Conservation (phyloP, 1,140 invertebrate genomes). For the Drosophila grimshawi region DNA sequence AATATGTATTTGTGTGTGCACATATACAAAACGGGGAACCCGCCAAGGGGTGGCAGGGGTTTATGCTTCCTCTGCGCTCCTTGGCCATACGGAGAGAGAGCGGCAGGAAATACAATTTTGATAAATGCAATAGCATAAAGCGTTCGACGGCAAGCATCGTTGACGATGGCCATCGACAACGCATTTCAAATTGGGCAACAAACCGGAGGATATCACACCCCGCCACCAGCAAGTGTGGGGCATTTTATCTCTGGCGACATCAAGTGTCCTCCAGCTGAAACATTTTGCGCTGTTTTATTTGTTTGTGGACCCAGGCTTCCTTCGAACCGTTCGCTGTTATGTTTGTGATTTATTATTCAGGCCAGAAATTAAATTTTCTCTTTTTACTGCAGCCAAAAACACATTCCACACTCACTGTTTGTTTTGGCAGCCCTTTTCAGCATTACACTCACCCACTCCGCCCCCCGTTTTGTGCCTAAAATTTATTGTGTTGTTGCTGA, state of each 20-base stretch:
- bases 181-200: slow-evolving; percentile 65
- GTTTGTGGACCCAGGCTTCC: slow-evolving; percentile 19
- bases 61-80: slow-evolving; percentile 22
- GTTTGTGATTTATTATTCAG: slow-evolving; percentile 83
- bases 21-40: slow-evolving; percentile 1
- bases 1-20: slow-evolving; percentile 21
- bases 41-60: not conserved
- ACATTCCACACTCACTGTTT: slow-evolving; percentile 28
- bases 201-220: not conserved
- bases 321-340: slow-evolving; percentile 58
- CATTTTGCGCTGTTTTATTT: slow-evolving; percentile 48
- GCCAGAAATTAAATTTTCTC: slow-evolving; percentile 83
- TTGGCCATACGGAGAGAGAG: slow-evolving; percentile 28
- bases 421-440: slow-evolving; percentile 49
- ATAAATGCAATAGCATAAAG: slow-evolving; percentile 67
- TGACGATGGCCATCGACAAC: slow-evolving; percentile 65
- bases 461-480: slow-evolving; percentile 64
- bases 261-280: slow-evolving; percentile 46
- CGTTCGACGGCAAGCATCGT: slow-evolving; percentile 50
- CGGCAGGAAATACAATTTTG: slow-evolving; percentile 70
- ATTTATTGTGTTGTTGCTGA: slow-evolving; percentile 78
- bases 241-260: slow-evolving; percentile 73
- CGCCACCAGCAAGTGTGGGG: slow-evolving; percentile 30
- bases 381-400: slow-evolving; percentile 56
- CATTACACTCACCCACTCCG: slow-evolving; percentile 2